Evolutionary conservation across 2,888 invertebrate genomes (phyloP).

Genomic region (Bugula neritina): DNA sequence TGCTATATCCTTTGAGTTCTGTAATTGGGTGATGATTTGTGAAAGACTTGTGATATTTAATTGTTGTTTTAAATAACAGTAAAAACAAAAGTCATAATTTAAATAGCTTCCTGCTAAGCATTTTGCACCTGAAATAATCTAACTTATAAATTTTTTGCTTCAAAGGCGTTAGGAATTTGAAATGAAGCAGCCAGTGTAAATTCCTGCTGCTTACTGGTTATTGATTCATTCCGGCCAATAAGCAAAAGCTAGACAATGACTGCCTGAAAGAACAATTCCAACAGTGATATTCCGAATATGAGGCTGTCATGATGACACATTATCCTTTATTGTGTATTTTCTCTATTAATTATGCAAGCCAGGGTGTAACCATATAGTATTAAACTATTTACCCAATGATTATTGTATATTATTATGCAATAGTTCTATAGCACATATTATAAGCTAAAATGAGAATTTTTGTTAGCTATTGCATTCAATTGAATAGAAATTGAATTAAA

Average conservation of each 20-base stretch:
- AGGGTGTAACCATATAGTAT: too few species aligned
- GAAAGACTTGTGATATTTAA: background rate
- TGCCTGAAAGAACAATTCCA: too few species aligned
- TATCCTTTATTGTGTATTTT: too few species aligned
- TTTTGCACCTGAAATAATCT: background rate
- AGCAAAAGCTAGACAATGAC: slow-evolving; percentile 5
- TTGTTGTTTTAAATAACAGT: background rate
- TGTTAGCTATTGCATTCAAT: too few species aligned
- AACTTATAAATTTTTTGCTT: background rate
- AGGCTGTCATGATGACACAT: too few species aligned
- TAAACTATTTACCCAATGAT: too few species aligned
- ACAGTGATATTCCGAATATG: too few species aligned
- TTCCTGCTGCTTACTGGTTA: background rate
- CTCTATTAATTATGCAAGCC: too few species aligned
- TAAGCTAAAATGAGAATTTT: too few species aligned
- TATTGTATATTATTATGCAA: too few species aligned
- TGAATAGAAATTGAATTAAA: too few species aligned
- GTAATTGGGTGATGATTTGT: background rate
- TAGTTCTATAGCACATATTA: too few species aligned
- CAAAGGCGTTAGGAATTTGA: background rate
- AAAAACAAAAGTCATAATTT: background rate
- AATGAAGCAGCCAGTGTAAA: background rate
- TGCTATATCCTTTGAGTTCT: background rate
- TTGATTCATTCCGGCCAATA: slow-evolving; percentile 6
- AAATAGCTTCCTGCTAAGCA: background rate